Evolutionary conservation across 2,888 invertebrate genomes (phyloP), one percentile per base, ranked within the genome.

Genomic region (Eilema caniola): DNA sequence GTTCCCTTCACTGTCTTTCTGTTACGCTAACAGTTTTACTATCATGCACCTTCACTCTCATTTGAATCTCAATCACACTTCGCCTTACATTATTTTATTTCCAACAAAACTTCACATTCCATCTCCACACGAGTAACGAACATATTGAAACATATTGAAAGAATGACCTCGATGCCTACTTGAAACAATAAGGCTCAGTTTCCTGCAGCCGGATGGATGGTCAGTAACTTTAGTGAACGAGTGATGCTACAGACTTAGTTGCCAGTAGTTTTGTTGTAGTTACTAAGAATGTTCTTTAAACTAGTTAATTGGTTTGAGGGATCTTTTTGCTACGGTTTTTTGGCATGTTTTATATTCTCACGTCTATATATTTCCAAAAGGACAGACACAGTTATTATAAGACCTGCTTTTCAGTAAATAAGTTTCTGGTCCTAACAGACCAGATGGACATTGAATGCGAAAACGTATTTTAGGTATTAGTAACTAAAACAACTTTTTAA

Each of bases 131-230:
- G n/a, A 14, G 62, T n/a, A 53, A 62, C 37, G 59, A 60, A 47
- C 68, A 63, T 57, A 14, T 47, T 62, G 62, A 63, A 60, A 47
- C 68, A 63, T 57, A 14, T 47, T 62, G 62, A 63, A 68, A 57
- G 63, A 64, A 64, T 33, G 69, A 69, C 60, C 63, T 59, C 64
- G 60, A 65, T 60, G 64, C 31, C 53, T 69, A 69, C 28, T 60
- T 64, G 33, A 28, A 53, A 69, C 69, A 65, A 69, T 53, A 53
- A 60, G 24, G 47, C 64, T 25, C 33, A 37, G 69, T 47, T 47
- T 63, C 31, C 60, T 64, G 24, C 60, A 60, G 64, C 63, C 60
- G 60, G 69, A 64, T 64, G 12, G 59, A 60, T 64, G 64, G 25
- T 59, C 47, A 69, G 47, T 25, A 41, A 25, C 33, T 60, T 69